Evolutionary conservation across 2,888 invertebrate genomes (phyloP), one percentile per base, ranked within the genome.

Genomic region (Thecocarcelia acutangulata): DNA sequence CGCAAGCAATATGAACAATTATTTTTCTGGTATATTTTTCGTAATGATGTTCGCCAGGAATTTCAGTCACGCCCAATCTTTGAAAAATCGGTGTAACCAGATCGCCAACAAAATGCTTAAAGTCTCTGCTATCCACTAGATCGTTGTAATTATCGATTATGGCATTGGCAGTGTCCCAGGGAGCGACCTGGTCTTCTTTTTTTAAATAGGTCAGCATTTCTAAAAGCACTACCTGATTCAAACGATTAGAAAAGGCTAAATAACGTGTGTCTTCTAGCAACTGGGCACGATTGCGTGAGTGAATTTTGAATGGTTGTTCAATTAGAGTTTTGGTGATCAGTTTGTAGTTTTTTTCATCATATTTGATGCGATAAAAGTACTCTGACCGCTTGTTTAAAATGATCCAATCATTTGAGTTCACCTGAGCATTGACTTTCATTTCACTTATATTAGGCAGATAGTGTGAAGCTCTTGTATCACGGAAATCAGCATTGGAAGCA

Each of bases 261-360:
- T 85, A 85, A 54, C 88, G 92, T 0, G 96, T 93, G 88, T 98
- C 98, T 84, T 97, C 95, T 13, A 98, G 91, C 52, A 98, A 91
- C 88, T 98, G 97, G 0, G 96, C 97, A 50, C 97, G 92, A 87
- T 97, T 97, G 63, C 94, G 94, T 0, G 94, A 92, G 84, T 95
- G 93, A 75, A 97, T 95, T 74, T 93, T 93, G 86, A 92, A 91
- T 79, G 93, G 94, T 8, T 92, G 92, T 2, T 92, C 91, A 13
- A 93, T 92, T 94, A 91, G 58, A 93, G 85, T 93, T n/a, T 92
- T 90, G 17, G 92, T 93, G 2, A 97, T 92, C 0, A 93, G 91
- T 0, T 91, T 87, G 95, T 95, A 96, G 87, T 95, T 95, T 0
- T 88, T 87, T 0, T 86, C 84, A 56, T 96, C 95, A 84, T 96